Conservation (phyloP, 1,140 invertebrate species). For the Temnothorax curvispinosus region DNA sequence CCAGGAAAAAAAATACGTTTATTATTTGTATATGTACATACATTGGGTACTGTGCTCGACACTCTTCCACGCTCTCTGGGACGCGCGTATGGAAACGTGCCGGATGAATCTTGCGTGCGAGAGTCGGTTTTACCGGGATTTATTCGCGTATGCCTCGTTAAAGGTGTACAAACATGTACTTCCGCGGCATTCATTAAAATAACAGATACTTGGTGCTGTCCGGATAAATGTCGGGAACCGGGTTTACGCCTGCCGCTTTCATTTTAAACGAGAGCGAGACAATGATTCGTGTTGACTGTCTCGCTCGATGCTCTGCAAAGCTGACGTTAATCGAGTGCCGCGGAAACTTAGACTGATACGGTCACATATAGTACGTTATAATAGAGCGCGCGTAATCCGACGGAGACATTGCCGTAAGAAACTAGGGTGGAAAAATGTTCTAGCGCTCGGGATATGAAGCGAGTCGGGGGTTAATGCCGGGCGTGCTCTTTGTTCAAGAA, state of each 20-base stretch:
- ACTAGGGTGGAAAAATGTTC: slow-evolving; percentile 44
- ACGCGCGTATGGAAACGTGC: background rate
- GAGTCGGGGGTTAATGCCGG: background rate
- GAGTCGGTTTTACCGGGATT: slow-evolving; percentile 54
- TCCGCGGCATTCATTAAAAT: slow-evolving; percentile 46
- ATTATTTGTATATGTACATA: slow-evolving; percentile 10
- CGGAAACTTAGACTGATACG: slow-evolving; percentile 37
- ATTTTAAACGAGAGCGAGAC: slow-evolving; percentile 46
- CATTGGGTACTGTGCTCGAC: background rate
- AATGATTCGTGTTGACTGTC: slow-evolving; percentile 31
- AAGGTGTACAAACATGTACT: slow-evolving; percentile 57
- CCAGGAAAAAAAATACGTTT: slow-evolving; percentile 4
- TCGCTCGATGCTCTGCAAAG: slow-evolving; percentile 14
- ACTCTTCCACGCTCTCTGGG: background rate
- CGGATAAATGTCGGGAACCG: slow-evolving; percentile 41
- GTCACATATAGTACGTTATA: background rate
- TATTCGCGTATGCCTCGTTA: slow-evolving; percentile 55
- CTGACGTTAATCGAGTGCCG: slow-evolving; percentile 54
- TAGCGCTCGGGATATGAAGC: background rate
- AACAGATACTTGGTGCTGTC: slow-evolving; percentile 35
- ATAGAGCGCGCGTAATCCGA: slow-evolving; percentile 61
- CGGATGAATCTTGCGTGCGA: slow-evolving; percentile 42
- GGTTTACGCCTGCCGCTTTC: slow-evolving; percentile 13
- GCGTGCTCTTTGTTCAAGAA: slow-evolving; percentile 28
- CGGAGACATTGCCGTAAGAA: slow-evolving; percentile 18